Evolutionary conservation across 2,888 invertebrate genomes (phyloP), one percentile per base, ranked within the genome.

Genomic region (Mimas tiliae): DNA sequence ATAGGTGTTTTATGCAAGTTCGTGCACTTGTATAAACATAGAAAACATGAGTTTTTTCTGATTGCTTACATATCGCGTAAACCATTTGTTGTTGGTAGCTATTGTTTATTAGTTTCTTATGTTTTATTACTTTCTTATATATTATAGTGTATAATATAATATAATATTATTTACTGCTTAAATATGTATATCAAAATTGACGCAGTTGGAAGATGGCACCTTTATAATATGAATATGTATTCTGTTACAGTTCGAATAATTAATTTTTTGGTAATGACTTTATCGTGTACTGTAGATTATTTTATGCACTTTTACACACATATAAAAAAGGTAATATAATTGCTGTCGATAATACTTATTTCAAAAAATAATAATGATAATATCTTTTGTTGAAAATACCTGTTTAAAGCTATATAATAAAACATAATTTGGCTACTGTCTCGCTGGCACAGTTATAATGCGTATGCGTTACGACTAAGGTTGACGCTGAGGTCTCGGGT

Each of bases 1-100:
- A 87, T 86, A 86, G 67, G 69, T 66, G 68, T 8, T 53, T 16
- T 65, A 68, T 62, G 69, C 66, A 68, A 74, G 65, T 66, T 74
- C 71, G 71, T 77, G 77, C 84, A 86, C 77, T 83, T 85, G 84
- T 80, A 73, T 72, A 70, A 81, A 84, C 69, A 82, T 69, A 63
- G 68, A 58, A 42, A 8, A 68, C 45, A 68, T 68, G 68, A 65
- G 62, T 62, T 53, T 62, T 66, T 63, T 62, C 42, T 27, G 21
- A 47, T 12, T 38, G 14, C n/a, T 51, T 47, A 34, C n/a, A 16
- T 34, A 55, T 16, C 38, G 38, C 38, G 11, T 55, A 9, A 14
- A 9, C 16, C 16, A 34, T 38, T 38, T 19, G 8, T 38, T 55
- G 52, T 27, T 6, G 21, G 42, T 42, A 42, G 42, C 11, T 42